phyloP scores from a whole-genome alignment of 2,797 vertebrate genomes.

The Chelmon rostratus region DNA sequence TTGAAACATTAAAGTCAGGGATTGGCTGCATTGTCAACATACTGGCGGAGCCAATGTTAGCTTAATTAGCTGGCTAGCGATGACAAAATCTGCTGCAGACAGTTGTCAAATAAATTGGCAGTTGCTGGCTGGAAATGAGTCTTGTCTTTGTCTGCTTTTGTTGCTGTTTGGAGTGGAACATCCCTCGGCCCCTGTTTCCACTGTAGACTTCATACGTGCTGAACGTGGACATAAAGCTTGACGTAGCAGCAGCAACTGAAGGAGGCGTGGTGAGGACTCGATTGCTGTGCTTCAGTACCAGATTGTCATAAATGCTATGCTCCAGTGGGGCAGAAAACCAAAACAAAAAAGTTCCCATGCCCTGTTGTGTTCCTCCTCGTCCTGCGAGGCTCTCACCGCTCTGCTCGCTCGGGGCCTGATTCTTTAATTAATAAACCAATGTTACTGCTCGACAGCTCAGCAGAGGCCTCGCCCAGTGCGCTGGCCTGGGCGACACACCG shows the following conservation, averaged over 20 bases:
- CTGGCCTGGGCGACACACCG: conserved; percentile 48
- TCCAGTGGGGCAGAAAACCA: conserved; percentile 14
- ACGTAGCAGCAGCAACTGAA: too few species aligned
- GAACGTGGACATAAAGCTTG: neutral
- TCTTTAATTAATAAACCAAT: conserved; percentile 74
- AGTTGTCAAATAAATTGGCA: neutral
- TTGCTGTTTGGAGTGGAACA: neutral
- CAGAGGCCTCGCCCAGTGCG: conserved; percentile 43
- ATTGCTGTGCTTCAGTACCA: neutral
- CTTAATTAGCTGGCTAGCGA: neutral
- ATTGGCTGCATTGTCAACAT: too few species aligned
- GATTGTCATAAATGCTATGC: conserved; percentile 11
- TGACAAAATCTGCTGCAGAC: neutral
- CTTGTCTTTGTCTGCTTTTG: neutral
- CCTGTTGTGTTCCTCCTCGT: conserved; percentile 19
- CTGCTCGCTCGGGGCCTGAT: conserved; percentile 57
- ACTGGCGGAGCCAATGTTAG: neutral
- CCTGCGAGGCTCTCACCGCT: conserved; percentile 34
- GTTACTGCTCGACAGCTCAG: conserved; percentile 57
- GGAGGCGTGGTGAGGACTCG: too few species aligned
- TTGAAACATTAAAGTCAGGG: neutral
- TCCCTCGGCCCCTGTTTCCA: neutral
- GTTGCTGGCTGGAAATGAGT: neutral
- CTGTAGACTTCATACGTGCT: neutral
- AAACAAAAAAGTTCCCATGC: conserved; percentile 24